Percentiles rank a stretch among this genome's conserved stretches.
Conservation (phyloP, 2,113 vertebrate species). For the Nanorana parkeri region DNA sequence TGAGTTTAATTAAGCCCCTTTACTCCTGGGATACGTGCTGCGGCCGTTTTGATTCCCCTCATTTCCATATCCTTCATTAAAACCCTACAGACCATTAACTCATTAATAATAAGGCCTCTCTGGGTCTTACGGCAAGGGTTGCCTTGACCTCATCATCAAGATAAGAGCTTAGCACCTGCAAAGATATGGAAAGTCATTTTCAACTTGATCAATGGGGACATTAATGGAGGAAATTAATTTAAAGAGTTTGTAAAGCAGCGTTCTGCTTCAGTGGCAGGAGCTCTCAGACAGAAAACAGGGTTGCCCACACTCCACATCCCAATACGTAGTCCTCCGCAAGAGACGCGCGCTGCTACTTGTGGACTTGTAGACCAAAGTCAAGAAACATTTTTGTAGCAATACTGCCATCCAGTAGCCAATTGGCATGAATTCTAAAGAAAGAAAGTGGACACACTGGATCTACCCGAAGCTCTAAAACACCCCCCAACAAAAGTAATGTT, state of each 20-base stretch:
- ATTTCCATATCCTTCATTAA: constrained; percentile 66
- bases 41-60: constrained; percentile 32
- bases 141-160: neutral
- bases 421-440: too few species aligned
- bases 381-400: too few species aligned
- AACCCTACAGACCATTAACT: constrained; percentile 59
- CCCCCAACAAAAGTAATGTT: too few species aligned
- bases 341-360: too few species aligned
- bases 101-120: constrained; percentile 62
- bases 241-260: neutral
- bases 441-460: too few species aligned
- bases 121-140: constrained; percentile 13
- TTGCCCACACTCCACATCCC: too few species aligned
- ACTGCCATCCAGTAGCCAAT: too few species aligned
- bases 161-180: neutral
- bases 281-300: too few species aligned
- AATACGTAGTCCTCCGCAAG: too few species aligned
- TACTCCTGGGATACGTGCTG: constrained; percentile 23
- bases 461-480: too few species aligned
- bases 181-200: neutral
- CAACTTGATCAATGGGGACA: neutral
- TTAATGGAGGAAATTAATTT: constrained; percentile 15
- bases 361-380: too few species aligned
- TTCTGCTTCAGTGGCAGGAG: too few species aligned
- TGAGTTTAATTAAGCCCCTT: constrained; percentile 65